These are phyloP conservation scores for Euplagia quadripunctaria DNA, from an alignment of 2,888 invertebrate species.

Conservation along the genomic window DNA sequence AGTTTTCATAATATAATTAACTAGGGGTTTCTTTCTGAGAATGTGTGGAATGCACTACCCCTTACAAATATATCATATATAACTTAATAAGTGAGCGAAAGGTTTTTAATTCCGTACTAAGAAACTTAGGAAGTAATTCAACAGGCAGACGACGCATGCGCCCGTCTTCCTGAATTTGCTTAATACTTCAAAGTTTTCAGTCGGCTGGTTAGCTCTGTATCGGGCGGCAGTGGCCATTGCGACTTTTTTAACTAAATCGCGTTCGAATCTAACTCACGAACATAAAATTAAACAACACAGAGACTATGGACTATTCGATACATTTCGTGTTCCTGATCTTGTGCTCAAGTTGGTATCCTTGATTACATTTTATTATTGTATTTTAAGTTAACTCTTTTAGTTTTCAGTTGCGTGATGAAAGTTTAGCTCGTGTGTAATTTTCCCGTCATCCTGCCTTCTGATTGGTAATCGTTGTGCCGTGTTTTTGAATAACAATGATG, in stretches of 20 bases:
- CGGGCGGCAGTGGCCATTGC: slow-evolving; percentile 48
- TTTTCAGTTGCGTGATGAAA: slow-evolving; percentile 67
- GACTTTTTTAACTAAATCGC: slow-evolving; percentile 21
- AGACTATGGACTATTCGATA: slow-evolving; percentile 72
- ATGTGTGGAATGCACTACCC: slow-evolving; percentile 22
- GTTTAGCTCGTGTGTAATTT: slow-evolving; percentile 70
- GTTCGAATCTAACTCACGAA: slow-evolving; percentile 38
- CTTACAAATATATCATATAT: slow-evolving; percentile 23
- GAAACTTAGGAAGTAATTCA: slow-evolving; percentile 58
- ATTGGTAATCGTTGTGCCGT: slow-evolving; percentile 56
- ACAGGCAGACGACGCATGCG: slow-evolving; percentile 70
- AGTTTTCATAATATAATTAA: slow-evolving; percentile 13
- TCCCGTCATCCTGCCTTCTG: slow-evolving; percentile 64
- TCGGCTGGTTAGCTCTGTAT: slow-evolving; percentile 48
- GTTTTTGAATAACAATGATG: slow-evolving; percentile 49
- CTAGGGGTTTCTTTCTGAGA: slow-evolving; percentile 4
- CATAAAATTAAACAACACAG: slow-evolving; percentile 42
- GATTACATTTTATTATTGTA: slow-evolving; percentile 48
- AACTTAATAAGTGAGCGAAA: slow-evolving; percentile 29
- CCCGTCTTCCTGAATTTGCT: slow-evolving; percentile 40
- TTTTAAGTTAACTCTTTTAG: slow-evolving; percentile 43
- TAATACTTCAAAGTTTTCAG: slow-evolving; percentile 62
- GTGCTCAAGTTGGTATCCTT: slow-evolving; percentile 76
- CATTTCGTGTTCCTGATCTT: slow-evolving; percentile 74
- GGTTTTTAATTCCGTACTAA: slow-evolving; percentile 42